Conservation (phyloP, 2,888 invertebrate genomes). For the Amphiduros pacificus region DNA sequence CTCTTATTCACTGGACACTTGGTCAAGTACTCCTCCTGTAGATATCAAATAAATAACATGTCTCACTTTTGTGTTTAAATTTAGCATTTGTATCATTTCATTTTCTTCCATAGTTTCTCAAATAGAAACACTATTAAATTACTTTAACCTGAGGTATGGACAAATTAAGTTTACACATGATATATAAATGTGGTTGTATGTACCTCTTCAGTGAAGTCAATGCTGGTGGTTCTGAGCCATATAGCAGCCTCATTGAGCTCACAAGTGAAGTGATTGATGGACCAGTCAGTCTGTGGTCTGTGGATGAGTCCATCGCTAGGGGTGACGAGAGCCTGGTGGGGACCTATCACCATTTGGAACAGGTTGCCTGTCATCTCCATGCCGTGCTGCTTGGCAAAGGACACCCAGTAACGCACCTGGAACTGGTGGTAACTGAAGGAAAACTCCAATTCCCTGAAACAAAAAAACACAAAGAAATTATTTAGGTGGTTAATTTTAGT, state of each 20-base stretch:
- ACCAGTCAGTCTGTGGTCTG: slow-evolving; percentile 85
- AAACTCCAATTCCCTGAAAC: slow-evolving; percentile 80
- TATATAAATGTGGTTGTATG: no score
- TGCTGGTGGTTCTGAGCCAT: slow-evolving; percentile 42
- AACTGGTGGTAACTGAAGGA: slow-evolving; percentile 82
- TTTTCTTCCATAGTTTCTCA: no score
- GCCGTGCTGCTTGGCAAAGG: slow-evolving; percentile 91
- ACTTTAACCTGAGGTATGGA: no score
- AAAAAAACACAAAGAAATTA: neutral
- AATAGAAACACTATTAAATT: no score
- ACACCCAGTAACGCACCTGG: slow-evolving; percentile 92
- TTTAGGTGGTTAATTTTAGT: no score
- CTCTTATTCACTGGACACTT: slow-evolving; percentile 73
- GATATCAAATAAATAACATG: no score
- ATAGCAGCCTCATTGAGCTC: slow-evolving; percentile 70
- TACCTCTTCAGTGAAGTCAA: slow-evolving; percentile 5
- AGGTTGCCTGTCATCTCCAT: slow-evolving; percentile 48
- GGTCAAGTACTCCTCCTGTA: no score
- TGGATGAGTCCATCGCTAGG: slow-evolving; percentile 81
- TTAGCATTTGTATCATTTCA: no score
- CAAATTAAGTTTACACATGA: no score
- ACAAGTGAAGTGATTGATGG: slow-evolving; percentile 66
- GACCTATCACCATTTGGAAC: slow-evolving; percentile 39
- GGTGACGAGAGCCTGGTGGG: slow-evolving; percentile 64
- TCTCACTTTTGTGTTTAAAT: no score